Base-by-base conservation (phyloP, 1,140 invertebrate species). In the Oreohelix idahoensis region DNA sequence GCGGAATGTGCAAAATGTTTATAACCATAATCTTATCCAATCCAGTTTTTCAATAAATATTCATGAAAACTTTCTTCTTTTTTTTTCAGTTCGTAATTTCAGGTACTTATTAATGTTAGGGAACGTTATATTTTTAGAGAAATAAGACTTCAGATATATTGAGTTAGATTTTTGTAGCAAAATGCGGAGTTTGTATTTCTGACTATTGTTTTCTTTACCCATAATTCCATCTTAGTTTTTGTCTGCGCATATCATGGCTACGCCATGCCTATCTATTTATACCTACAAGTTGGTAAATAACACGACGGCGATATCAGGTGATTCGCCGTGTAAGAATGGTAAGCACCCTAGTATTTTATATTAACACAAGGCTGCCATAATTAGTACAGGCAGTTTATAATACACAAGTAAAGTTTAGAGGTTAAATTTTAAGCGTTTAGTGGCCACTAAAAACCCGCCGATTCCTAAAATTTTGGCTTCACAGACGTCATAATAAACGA, bases 181-280 rank as follows among this genome's bases (percentile, higher is more conserved):
- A n/a, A n/a, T n/a, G n/a, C n/a, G n/a, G n/a, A n/a, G n/a, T n/a
- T n/a, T n/a, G n/a, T n/a, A n/a, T n/a, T n/a, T n/a, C n/a, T n/a
- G n/a, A n/a, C n/a, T n/a, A 15, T 58, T 58, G 5, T 58, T 23
- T 20, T 58, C 26, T 10, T 32, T 73, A 79, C 79, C 79, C 79
- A 80, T 13, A 80, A 80, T 80, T 23, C 79, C 36, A 1, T 79
- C 4, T 13, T 1, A 20, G 45, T 39, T 80, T 45, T 71, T 71
- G 49, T 80, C 63, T 71, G 79, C 63, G 66, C 79, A 80, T 70
- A 80, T 70, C 66, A 80, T 80, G 79, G 79, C 79, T 66, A 66
- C 79, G 63, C 69, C 79, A 80, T 80, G 79, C 79, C 42, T 80
- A 53, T 11, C n/a, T 80, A 80, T 71, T 71, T 71, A 49, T 66